Evolutionary conservation across 2,113 vertebrate species (phyloP).

Genomic region (Dicrurus megarhynchus): DNA sequence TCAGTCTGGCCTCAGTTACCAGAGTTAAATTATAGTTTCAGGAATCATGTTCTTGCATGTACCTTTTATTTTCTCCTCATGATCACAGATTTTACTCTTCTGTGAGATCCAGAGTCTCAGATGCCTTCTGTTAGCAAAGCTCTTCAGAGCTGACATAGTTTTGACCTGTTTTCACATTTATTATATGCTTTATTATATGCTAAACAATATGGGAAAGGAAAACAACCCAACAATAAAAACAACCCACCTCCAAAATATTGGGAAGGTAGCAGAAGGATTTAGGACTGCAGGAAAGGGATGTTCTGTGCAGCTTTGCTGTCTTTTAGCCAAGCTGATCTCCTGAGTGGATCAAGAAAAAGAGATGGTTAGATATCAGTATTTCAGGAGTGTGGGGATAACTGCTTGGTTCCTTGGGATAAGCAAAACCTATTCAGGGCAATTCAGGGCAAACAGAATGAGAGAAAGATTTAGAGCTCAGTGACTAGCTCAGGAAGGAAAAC

Average conservation of each 20-base stretch:
- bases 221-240: neutral
- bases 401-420: neutral
- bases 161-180: neutral
- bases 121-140: neutral
- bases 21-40: neutral
- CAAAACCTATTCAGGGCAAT: neutral
- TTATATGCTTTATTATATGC: neutral
- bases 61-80: neutral
- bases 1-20: neutral
- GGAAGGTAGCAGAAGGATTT: neutral
- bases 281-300: neutral
- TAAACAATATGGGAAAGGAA: neutral
- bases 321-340: neutral
- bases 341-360: neutral
- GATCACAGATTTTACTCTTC: neutral
- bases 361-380: neutral
- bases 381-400: neutral
- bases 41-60: accelerated
- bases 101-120: neutral
- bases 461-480: neutral
- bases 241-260: neutral
- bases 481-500: neutral
- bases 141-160: neutral
- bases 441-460: neutral
- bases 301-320: neutral